phyloP scores from a whole-genome alignment of 2,888 invertebrate species.

The Brachyptera risi region DNA sequence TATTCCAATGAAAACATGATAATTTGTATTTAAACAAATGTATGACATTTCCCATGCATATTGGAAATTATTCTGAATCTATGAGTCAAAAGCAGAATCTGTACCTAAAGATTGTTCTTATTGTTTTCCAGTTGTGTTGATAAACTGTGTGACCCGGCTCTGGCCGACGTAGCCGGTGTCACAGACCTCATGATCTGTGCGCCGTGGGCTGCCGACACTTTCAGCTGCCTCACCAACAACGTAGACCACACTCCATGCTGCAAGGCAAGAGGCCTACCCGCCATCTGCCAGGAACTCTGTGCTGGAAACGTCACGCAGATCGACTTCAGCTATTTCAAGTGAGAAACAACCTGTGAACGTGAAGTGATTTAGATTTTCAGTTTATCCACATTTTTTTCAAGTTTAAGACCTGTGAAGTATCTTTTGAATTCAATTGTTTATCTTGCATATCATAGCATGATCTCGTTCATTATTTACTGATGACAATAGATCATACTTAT shows the following conservation, averaged over 20 bases:
- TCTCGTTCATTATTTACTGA: no score
- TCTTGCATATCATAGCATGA: no score
- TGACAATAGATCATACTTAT: no score
- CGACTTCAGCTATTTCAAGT: conserved; percentile 81
- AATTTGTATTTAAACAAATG: no score
- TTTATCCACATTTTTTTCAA: no score
- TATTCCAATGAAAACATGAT: no score
- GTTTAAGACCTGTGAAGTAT: no score
- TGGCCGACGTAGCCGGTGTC: conserved; percentile 54
- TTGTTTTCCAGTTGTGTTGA: conserved; percentile 58
- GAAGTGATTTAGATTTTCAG: no score
- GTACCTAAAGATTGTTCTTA: neutral
- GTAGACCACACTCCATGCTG: conserved; percentile 81
- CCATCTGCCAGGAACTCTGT: conserved; percentile 70
- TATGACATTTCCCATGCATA: no score
- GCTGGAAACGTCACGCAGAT: conserved; percentile 72
- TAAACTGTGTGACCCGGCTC: conserved; percentile 73
- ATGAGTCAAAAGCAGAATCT: neutral
- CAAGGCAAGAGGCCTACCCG: conserved; percentile 66
- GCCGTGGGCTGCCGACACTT: conserved; percentile 78
- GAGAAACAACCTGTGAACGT: no score
- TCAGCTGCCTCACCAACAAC: conserved; percentile 73
- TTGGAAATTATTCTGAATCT: no score
- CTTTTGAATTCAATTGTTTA: no score
- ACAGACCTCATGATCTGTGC: conserved; percentile 87